Evolutionary conservation across 2,113 vertebrate genomes (phyloP), one percentile per base, ranked within the genome.

Genomic region (human (Homo sapiens)): DNA sequence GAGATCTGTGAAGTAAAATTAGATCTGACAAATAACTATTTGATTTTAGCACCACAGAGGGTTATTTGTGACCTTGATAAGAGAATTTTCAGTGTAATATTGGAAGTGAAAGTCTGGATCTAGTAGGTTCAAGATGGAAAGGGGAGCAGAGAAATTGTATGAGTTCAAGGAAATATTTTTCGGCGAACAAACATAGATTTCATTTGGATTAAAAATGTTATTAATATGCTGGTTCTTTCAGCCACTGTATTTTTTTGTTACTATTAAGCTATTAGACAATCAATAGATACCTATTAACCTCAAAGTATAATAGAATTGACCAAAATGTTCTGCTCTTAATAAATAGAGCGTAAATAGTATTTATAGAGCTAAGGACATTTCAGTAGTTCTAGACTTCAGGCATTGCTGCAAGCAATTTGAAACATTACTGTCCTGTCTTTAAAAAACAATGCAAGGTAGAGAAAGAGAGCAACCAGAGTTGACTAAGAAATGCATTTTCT

Each of bases 381-480:
- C 59, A 82, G 4, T 52, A 82, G 66, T 94, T 97, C 64, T 90
- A 59, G 40, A 78, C 87, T 83, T 91, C 75, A 93, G 73, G 66
- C 57, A 70, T 70, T 76, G 48, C 40, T 86, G 1, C 4, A 80
- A 85, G 84, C 27, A 50, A 27, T 97, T 90, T 93, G 25, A 59
- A 93, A 68, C 20, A 83, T 55, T 89, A 57, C 9, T 70, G 40
- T 72, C 8, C 38, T 96, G 8, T 64, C 40, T 75, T 66, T 52
- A 92, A 93, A 94, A 18, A 25, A 12, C 13, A 84, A 68, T 68
- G 22, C 1, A 79, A 97, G 5, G 22, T 40, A 45, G 30, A 50
- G 48, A 85, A 57, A 80, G 25, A 76, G 32, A 79, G 23, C 5
- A 64, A 89, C 6, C 9, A 48, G 8, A 88, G 73, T 64, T 94